phyloP scores from a whole-genome alignment of 2,113 vertebrate species.

The Calyptommatus sinebrachiatus region DNA sequence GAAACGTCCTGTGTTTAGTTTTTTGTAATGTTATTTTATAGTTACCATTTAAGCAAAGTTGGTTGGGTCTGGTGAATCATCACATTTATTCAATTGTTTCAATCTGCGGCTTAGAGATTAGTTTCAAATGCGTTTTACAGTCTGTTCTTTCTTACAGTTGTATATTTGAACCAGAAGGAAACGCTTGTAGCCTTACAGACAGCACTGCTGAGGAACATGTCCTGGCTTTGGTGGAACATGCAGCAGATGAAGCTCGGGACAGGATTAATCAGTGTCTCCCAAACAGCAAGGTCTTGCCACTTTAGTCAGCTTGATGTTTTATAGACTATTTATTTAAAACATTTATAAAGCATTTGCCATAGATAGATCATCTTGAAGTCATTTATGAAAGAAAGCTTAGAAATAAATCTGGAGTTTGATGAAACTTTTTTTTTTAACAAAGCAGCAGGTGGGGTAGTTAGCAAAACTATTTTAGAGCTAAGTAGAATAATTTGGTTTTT shows the following conservation, averaged over 20 bases:
- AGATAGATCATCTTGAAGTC: too few species aligned
- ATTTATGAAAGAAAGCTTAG: too few species aligned
- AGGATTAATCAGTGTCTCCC: constrained; percentile 89
- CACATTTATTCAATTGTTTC: constrained; percentile 12
- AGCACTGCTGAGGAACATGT: constrained; percentile 97
- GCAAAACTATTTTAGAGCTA: too few species aligned
- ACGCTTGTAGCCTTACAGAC: constrained; percentile 93
- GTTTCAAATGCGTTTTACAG: constrained; percentile 12
- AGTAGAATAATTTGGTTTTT: too few species aligned
- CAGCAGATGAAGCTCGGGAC: constrained; percentile 93
- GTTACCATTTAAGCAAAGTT: not conserved
- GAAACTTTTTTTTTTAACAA: too few species aligned
- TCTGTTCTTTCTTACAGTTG: constrained; percentile 73
- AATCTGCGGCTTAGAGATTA: constrained; percentile 20
- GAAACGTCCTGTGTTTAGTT: not conserved
- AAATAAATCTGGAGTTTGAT: too few species aligned
- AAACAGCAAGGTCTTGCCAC: constrained; percentile 84
- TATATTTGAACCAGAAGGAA: constrained; percentile 92
- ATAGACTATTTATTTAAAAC: too few species aligned
- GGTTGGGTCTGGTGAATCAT: not conserved
- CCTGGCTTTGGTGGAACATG: constrained; percentile 92
- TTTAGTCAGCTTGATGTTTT: not conserved
- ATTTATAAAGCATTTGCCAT: too few species aligned
- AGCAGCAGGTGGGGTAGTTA: too few species aligned
- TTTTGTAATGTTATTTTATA: not conserved